Base-by-base conservation (phyloP, 2,888 invertebrate genomes). In the Thalpophila matura region DNA sequence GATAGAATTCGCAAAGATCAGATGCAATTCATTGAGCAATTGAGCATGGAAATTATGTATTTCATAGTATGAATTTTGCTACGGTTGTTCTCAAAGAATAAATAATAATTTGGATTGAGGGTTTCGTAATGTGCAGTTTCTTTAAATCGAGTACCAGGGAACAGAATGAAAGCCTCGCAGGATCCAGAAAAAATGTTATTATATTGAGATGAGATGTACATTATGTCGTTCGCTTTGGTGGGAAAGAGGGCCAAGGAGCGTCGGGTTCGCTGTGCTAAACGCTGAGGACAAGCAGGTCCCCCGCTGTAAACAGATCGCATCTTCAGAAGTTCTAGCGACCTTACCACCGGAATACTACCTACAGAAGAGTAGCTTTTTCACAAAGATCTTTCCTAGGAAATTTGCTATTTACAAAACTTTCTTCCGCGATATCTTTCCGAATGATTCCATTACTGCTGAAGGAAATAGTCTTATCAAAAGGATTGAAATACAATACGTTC, bases 401-500 rank as follows among this genome's bases (percentile, higher is more conserved):
- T n/a, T 4, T 38, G 0, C 9, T 24, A 43, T 10, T 31, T n/a
- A 33, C 40, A 50, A 46, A 42, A 5, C 24, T 37, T 38, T 57
- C 35, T 31, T 51, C 24, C 12, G 22, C 7, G n/a, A 33, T 24
- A 18, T 33, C 16, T 46, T 29, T n/a, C n/a, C n/a, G n/a, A n/a
- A n/a, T n/a, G n/a, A 18, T 2, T 33, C 22, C 9, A n/a, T 6
- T 29, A 40, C 40, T 33, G 4, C 10, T 16, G 40, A 49, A 59
- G 55, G 33, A 49, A 45, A 35, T 18, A 5, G n/a, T 3, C 5
- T 49, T 65, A 71, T 59, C 70, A 47, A 26, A 40, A 4, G 49
- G 35, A 65, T 53, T 72, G 72, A 72, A 65, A 72, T 60, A 71
- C 72, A 71, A 72, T 71, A 56, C 55, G 33, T 10, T 26, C 38